phyloP scores from a whole-genome alignment of 2,888 invertebrate species.

The Thymelicus sylvestris region DNA sequence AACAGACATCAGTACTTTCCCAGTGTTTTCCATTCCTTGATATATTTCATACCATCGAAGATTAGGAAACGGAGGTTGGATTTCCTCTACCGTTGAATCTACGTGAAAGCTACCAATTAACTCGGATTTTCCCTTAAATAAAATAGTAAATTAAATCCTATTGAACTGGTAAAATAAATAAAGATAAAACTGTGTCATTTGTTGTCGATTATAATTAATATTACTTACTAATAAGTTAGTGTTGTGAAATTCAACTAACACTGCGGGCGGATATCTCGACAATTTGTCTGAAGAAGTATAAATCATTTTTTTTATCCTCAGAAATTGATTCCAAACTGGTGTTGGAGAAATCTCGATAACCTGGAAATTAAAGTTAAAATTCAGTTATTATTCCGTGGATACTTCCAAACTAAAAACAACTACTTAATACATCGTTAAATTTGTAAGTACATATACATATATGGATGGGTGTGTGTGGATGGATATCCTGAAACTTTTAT shows the following conservation, averaged over 20 bases:
- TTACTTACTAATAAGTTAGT: slow-evolving; percentile 56
- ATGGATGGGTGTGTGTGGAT: too few species aligned
- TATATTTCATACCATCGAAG: slow-evolving; percentile 78
- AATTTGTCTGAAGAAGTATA: slow-evolving; percentile 56
- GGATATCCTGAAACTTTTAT: too few species aligned
- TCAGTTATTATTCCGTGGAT: neutral
- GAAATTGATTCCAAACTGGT: slow-evolving; percentile 67
- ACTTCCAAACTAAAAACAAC: too few species aligned
- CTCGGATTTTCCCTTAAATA: slow-evolving; percentile 55
- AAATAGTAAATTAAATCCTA: neutral
- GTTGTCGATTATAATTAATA: neutral
- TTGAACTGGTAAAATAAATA: neutral
- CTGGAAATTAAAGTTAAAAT: slow-evolving; percentile 47
- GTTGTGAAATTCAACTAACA: slow-evolving; percentile 74
- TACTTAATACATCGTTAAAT: too few species aligned
- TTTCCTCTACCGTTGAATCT: slow-evolving; percentile 53
- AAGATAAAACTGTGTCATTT: too few species aligned
- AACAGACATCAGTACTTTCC: slow-evolving; percentile 79
- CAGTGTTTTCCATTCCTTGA: slow-evolving; percentile 62
- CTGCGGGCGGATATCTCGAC: slow-evolving; percentile 61
- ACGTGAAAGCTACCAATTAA: slow-evolving; percentile 61
- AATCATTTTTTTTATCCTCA: slow-evolving; percentile 57
- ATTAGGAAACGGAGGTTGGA: slow-evolving; percentile 62
- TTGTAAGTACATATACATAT: too few species aligned
- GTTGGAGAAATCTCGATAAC: slow-evolving; percentile 48